Conservation (phyloP, 2,113 vertebrate species). For the Gobius niger region DNA sequence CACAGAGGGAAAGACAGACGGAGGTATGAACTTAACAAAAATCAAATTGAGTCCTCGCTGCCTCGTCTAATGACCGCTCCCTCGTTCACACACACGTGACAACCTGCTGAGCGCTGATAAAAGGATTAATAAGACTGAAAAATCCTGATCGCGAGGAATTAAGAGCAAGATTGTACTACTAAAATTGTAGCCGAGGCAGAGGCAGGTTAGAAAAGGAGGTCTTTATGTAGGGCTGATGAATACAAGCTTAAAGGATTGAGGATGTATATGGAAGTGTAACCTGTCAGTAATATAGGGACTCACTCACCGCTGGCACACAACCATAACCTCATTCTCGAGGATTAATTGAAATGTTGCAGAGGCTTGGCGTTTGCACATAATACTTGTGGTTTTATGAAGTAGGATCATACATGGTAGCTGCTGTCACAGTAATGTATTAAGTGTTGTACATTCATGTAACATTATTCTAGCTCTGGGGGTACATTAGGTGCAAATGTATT, state of each 20-base stretch:
- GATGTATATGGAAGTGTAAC: conserved; percentile 37
- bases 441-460: not conserved
- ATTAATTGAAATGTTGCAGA: conserved; percentile 57
- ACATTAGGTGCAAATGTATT: not conserved
- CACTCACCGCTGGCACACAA: conserved; percentile 30
- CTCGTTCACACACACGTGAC: conserved; percentile 85
- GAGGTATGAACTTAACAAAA: conserved; percentile 37
- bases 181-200: conserved; percentile 85
- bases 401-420: not conserved
- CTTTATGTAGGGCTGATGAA: conserved; percentile 49
- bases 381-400: not conserved
- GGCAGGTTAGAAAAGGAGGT: conserved; percentile 31
- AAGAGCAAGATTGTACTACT: conserved; percentile 93
- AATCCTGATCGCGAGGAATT: conserved; percentile 93
- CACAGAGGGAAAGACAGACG: conserved; percentile 12
- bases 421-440: not conserved
- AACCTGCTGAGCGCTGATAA: conserved; percentile 98
- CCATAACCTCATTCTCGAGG: conserved; percentile 36
- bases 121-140: conserved; percentile 93
- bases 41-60: conserved; percentile 69
- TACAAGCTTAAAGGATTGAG: conserved; percentile 46
- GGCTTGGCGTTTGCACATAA: not conserved
- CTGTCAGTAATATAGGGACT: conserved; percentile 45
- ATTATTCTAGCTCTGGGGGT: not conserved
- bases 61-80: conserved; percentile 85